Base-by-base conservation (phyloP, 2,888 invertebrate genomes). In the Latrodectus elegans region DNA sequence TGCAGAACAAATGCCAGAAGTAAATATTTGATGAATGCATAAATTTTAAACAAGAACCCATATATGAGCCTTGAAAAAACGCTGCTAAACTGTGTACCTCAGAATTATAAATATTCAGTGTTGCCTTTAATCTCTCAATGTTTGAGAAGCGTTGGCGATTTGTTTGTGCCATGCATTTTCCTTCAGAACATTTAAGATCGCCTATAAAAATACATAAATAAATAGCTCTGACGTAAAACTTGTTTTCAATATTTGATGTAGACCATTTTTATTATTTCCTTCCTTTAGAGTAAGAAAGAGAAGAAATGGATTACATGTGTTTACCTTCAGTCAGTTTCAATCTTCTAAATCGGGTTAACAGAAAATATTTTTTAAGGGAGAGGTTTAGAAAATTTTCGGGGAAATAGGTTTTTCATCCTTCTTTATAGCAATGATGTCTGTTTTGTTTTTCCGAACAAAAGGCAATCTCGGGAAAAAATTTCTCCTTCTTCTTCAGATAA, bases 311-410 rank as follows among this genome's bases (percentile, higher is more conserved):
- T 83, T 83, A 76, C 83, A 83, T 51, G 83, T 83, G 83, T 76
- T 83, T 83, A 77, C 83, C 76, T 83, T 83, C 76, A 71, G 76
- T 76, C 83, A 76, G 71, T 76, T 83, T 76, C 83, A 83, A 83
- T 83, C 83, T 38, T 68, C 51, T 64, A 83, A 83, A 83, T 83
- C 76, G 83, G 76, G 83, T 83, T 83, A 83, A 76, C 76, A 76
- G 73, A 55, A 76, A 76, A 60, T 71, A 64, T 71, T 83, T 80
- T 67, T 38, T 52, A 70, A 53, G 72, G 51, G 51, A 60, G 38
- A 38, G 53, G 72, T 72, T 64, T 55, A 49, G 17, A 72, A 71
- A 71, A 65, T 60, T 79, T 77, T 68, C 65, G 22, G 11, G n/a
- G 0, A 78, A 74, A 81, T 73, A 74, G 74, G 65, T 81, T 81